A percentile compares a stretch with the other conserved stretches of the same genome.
Conservation (phyloP, 2,113 vertebrate species). For the Odocoileus hemionus region DNA sequence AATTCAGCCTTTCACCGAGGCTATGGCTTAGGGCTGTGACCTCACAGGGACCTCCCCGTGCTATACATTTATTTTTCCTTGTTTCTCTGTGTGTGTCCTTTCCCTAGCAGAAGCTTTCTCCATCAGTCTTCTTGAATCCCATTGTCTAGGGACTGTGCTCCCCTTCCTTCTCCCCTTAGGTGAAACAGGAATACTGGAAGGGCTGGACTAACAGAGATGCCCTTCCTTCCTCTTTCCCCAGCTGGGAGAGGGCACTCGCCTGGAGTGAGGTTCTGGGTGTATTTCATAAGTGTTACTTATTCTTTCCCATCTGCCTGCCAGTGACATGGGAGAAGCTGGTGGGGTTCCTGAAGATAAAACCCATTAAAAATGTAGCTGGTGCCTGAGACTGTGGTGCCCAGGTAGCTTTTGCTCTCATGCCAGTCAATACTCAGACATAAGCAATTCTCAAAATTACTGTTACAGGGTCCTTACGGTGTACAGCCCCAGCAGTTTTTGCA, state of each 20-base stretch:
- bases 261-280: background rate
- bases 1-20: background rate
- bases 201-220: background rate
- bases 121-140: background rate
- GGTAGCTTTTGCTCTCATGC: background rate
- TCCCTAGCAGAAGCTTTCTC: background rate
- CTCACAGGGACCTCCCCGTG: background rate
- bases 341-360: background rate
- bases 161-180: background rate
- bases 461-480: background rate
- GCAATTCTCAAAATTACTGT: background rate
- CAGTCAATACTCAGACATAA: background rate
- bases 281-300: background rate
- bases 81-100: background rate
- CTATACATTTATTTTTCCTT: background rate
- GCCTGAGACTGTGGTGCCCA: background rate
- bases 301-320: background rate
- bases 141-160: background rate
- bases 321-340: background rate
- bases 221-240: background rate
- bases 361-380: background rate
- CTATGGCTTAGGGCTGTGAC: background rate
- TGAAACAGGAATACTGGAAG: background rate
- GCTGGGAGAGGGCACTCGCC: fast-evolving
- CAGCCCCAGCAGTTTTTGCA: background rate